A percentile compares a stretch with the other conserved stretches of the same genome.
These are phyloP conservation scores for Vanessa tameamea DNA, from an alignment of 1,140 invertebrate genomes.

Conservation along the genomic window DNA sequence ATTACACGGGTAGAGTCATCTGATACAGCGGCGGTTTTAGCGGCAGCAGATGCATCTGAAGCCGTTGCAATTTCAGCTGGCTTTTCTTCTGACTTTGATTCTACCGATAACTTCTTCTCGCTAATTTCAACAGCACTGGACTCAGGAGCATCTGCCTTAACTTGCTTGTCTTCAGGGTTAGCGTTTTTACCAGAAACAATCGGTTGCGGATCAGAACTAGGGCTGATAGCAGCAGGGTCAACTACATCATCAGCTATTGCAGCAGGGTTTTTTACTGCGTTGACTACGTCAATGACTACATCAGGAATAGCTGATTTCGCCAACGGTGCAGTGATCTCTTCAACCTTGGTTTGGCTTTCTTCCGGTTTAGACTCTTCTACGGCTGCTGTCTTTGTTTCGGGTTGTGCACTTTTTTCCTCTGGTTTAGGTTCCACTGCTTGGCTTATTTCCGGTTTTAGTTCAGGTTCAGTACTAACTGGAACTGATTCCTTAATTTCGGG, in stretches of 20 bases:
- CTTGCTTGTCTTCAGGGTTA: slow-evolving; percentile 51
- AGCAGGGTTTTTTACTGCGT: slow-evolving; percentile 54
- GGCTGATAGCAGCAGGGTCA: slow-evolving; percentile 57
- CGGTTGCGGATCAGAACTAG: slow-evolving; percentile 50
- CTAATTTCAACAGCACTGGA: slow-evolving; percentile 30
- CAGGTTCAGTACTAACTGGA: slow-evolving; percentile 33
- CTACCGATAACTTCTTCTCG: slow-evolving; percentile 38
- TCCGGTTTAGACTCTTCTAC: slow-evolving; percentile 51
- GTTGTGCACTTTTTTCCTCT: slow-evolving; percentile 45
- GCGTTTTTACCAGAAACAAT: slow-evolving; percentile 45
- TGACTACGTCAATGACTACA: slow-evolving; percentile 62
- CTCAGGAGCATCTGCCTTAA: slow-evolving; percentile 41
- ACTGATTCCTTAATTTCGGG: slow-evolving; percentile 37
- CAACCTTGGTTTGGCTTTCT: slow-evolving; percentile 57
- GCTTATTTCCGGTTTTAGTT: slow-evolving; percentile 40
- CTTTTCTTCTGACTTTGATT: slow-evolving; percentile 45
- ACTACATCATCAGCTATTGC: slow-evolving; percentile 63
- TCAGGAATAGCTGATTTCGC: slow-evolving; percentile 56
- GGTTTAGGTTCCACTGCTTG: slow-evolving; percentile 44
- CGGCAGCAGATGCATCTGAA: slow-evolving; percentile 17
- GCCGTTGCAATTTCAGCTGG: slow-evolving; percentile 32
- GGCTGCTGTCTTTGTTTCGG: slow-evolving; percentile 45
- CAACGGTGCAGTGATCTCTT: slow-evolving; percentile 56
- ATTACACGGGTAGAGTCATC: slow-evolving; percentile 51
- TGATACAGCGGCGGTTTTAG: slow-evolving; percentile 35